Base-by-base conservation (phyloP, 2,797 vertebrate species). In the Menidia menidia region DNA sequence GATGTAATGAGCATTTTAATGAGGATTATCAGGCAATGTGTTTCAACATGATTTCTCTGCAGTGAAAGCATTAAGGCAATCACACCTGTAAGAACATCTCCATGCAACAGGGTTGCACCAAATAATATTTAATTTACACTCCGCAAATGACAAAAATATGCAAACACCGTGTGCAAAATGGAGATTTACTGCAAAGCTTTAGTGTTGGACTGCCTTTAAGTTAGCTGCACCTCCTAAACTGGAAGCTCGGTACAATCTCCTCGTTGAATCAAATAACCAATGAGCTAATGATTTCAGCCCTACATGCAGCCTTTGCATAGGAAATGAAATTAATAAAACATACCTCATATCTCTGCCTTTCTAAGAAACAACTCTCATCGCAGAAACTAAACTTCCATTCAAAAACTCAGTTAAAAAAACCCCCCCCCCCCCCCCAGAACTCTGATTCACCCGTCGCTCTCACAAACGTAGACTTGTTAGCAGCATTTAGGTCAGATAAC, bases 401-500 rank as follows among this genome's bases (percentile, higher is more conserved):
- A 68, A 41, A 69, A 16, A 53, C 15, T 65, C 60, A 41, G 11
- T 30, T 57, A 52, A 60, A 13, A 43, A 32, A 55, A 75, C 66
- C 61, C 45, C 56, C 50, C 71, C 55, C 9, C 44, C 44, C 55
- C 55, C 73, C 55, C 18, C 65, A 75, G 72, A 84, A 80, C 85
- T 87, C 75, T 75, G 45, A 3, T 69, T 85, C 87, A 88, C 82
- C 83, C 75, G 63, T 71, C 81, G 56, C 56, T 73, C 64, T 63
- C 85, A 85, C 61, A 79, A 73, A 80, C 71, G 61, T 9, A 74
- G 58, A 84, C 88, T 90, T 89, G 89, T 92, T 91, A 88, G 86
- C 78, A 92, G 87, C 92, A 94, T 94, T 94, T 94, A 94, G 93
- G 92, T 94, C 94, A 95, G 84, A 93, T 93, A 91, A 93, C 73